These are phyloP conservation scores for Pygoscelis adeliae DNA, from an alignment of 2,113 vertebrate species.

Conservation along the genomic window DNA sequence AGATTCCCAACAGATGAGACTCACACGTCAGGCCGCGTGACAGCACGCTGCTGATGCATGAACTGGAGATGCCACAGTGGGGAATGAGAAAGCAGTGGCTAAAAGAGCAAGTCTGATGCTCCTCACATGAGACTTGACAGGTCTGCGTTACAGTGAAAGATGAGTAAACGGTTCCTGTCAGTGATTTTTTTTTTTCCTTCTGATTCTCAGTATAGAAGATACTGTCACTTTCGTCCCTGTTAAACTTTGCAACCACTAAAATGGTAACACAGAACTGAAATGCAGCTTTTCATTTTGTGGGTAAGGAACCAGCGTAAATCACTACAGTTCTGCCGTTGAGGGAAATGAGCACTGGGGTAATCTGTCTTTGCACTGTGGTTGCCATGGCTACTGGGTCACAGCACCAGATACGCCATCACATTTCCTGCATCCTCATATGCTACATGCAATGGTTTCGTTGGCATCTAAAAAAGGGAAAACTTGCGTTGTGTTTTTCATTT, in stretches of 20 bases:
- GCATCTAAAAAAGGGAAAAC: background rate
- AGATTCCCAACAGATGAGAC: background rate
- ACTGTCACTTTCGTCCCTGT: background rate
- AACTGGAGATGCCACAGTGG: background rate
- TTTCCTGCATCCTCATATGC: background rate
- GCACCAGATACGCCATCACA: background rate
- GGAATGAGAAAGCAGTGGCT: background rate
- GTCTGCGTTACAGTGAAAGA: background rate
- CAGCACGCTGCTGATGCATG: background rate
- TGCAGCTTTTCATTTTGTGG: background rate
- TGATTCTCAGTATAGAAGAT: background rate
- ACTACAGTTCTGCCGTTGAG: background rate
- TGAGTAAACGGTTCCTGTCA: background rate
- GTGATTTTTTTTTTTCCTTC: background rate
- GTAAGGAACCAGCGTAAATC: background rate
- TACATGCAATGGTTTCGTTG: background rate
- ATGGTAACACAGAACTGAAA: background rate
- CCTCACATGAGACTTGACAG: background rate
- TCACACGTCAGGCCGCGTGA: fast-evolving
- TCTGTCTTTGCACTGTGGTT: conserved; percentile 21
- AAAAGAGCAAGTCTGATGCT: background rate
- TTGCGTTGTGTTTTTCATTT: background rate
- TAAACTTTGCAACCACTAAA: background rate
- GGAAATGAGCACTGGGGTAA: background rate
- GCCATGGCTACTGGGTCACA: conserved; percentile 51